Evolutionary conservation across 2,888 invertebrate species (phyloP).

Genomic region (Acrocyrtus sp.): DNA sequence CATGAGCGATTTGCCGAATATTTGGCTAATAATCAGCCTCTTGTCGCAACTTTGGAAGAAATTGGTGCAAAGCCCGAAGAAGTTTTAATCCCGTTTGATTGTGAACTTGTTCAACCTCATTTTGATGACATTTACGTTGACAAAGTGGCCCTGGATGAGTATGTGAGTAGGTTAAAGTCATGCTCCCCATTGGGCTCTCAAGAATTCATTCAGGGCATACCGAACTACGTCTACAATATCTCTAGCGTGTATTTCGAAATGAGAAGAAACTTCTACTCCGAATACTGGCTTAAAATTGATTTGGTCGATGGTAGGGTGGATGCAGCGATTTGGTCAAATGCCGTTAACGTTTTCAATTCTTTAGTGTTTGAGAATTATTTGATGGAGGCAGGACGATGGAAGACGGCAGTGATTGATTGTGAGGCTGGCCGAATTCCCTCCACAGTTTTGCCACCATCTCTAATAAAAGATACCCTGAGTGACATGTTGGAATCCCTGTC

Average conservation of each 20-base stretch:
- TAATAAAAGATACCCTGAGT: conserved; percentile 27
- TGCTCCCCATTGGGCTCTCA: conserved; percentile 34
- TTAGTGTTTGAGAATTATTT: conserved; percentile 36
- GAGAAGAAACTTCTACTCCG: conserved; percentile 27
- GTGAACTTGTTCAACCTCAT: conserved; percentile 36
- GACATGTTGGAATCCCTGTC: conserved; percentile 32
- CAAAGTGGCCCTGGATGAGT: conserved; percentile 28
- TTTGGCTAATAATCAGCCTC: conserved; percentile 33
- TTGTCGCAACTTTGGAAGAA: conserved; percentile 29
- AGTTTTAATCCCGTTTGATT: conserved; percentile 39
- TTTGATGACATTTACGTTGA: conserved; percentile 43
- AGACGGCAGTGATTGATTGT: conserved; percentile 43
- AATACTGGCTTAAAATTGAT: conserved; percentile 39
- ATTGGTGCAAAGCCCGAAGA: conserved; percentile 34
- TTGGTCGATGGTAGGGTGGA: conserved; percentile 25
- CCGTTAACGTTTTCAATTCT: conserved; percentile 28
- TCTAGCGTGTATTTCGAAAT: conserved; percentile 39
- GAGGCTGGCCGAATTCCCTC: conserved; percentile 43
- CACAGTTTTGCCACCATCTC: conserved; percentile 25
- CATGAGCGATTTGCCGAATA: conserved; percentile 36
- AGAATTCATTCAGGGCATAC: conserved; percentile 26
- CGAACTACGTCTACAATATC: conserved; percentile 50
- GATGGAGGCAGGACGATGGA: conserved; percentile 52
- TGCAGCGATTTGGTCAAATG: conserved; percentile 48
- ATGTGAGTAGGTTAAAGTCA: conserved; percentile 25